These are phyloP conservation scores for Ephydatia muelleri DNA, from an alignment of 37 sponge, comb jelly and placozoan species.

Conservation along the genomic window DNA sequence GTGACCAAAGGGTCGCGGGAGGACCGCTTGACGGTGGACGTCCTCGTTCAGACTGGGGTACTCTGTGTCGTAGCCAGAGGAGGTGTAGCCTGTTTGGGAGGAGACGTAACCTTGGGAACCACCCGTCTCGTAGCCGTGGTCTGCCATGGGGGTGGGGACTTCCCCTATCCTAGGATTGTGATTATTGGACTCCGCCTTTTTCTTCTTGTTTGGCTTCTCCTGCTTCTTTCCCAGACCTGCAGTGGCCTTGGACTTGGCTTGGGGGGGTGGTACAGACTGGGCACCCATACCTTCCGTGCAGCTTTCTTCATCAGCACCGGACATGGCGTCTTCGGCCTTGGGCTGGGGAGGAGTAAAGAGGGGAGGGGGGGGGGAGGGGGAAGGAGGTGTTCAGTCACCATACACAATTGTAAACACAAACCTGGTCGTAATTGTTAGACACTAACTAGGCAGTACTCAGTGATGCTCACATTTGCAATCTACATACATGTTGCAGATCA, in stretches of 20 bases:
- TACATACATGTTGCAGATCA: too few species aligned
- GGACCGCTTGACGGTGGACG: background rate
- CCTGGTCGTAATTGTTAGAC: too few species aligned
- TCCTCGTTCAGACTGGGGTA: conserved; percentile 34
- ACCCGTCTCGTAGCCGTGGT: conserved; percentile 52
- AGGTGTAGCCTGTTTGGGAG: conserved; percentile 37
- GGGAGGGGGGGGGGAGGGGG: too few species aligned
- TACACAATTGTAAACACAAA: too few species aligned
- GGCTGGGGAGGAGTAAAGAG: conserved; percentile 20
- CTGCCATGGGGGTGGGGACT: background rate
- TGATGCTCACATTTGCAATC: too few species aligned
- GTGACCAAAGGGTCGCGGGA: conserved; percentile 6
- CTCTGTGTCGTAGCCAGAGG: conserved; percentile 60
- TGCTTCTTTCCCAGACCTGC: conserved; percentile 27
- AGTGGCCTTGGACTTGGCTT: conserved; percentile 13
- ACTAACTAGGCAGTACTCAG: too few species aligned
- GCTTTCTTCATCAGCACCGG: conserved; percentile 55
- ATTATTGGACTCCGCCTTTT: conserved; percentile 4
- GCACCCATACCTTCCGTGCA: conserved; percentile 13
- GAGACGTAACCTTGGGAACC: conserved; percentile 55
- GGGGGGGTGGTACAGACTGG: background rate
- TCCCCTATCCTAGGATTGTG: background rate
- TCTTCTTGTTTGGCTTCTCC: conserved; percentile 11
- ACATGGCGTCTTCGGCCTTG: conserved; percentile 30
- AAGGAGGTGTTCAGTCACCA: too few species aligned